Conservation (phyloP, 2,888 invertebrate genomes). For the Lysandra bellargus region DNA sequence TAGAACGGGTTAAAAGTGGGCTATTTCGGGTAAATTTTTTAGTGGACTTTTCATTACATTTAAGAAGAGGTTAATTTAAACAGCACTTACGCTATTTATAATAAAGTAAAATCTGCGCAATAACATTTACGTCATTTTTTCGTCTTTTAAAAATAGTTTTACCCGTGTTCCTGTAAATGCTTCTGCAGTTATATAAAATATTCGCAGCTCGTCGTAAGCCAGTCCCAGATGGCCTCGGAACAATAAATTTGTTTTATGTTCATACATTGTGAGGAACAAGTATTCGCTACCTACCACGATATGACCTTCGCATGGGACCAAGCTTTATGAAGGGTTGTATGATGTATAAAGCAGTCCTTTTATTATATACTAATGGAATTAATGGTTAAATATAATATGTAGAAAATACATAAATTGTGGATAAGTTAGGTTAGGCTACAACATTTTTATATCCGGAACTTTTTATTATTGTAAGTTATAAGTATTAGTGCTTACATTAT, state of each 20-base stretch:
- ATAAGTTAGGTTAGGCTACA: too few species aligned
- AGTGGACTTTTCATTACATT: background rate
- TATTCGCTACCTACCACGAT: slow-evolving; percentile 12
- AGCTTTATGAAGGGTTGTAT: slow-evolving; percentile 2
- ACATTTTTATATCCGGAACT: too few species aligned
- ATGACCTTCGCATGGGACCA: slow-evolving; percentile 3
- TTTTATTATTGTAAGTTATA: too few species aligned
- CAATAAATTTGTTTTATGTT: slow-evolving; percentile 23
- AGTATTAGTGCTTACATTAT: too few species aligned
- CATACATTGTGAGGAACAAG: slow-evolving; percentile 15
- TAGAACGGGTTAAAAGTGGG: background rate
- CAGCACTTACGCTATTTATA: too few species aligned
- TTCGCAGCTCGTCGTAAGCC: slow-evolving; percentile 15
- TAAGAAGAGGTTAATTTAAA: background rate
- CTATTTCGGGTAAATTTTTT: background rate
- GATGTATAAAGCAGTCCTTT: background rate
- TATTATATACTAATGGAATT: too few species aligned
- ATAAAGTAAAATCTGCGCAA: background rate
- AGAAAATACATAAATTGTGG: too few species aligned
- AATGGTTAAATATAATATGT: too few species aligned
- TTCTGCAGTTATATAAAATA: slow-evolving; percentile 17
- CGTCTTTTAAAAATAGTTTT: background rate
- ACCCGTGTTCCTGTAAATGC: background rate
- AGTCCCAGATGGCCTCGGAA: slow-evolving; percentile 16
- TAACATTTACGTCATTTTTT: background rate